Base-by-base conservation (phyloP, 1,140 invertebrate species). In the Holcopasites calliopsidis region DNA sequence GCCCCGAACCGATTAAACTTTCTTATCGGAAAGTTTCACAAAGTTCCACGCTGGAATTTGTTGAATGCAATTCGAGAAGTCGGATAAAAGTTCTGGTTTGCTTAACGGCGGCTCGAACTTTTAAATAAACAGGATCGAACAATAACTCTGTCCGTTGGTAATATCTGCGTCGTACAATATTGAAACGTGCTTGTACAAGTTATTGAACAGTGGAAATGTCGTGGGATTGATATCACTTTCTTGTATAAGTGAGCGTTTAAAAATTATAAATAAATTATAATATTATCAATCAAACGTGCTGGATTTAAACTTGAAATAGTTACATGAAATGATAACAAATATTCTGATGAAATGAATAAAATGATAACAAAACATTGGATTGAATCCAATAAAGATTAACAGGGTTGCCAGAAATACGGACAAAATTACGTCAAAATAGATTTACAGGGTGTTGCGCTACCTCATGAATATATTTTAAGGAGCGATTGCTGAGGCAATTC, bases 1-100 rank as follows among this genome's bases (percentile, higher is more conserved):
- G 31, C 40, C 40, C 47, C 4, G 16, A 58, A 47, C 6, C 54
- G 54, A 47, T 70, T 70, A 69, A 69, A 69, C 31, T 70, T 70
- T 70, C 31, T 33, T 47, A 28, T 58, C n/a, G 21, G 33, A 44
- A 42, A 47, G 16, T 60, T 58, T 47, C 28, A 13, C 26, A 58
- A 47, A 60, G n/a, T 44, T 11, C 8, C 3, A 11, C 8, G 13
- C 26, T 42, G 26, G n/a, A 58, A 70, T 42, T 69, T 57, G 40
- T 47, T 35, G 28, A 47, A 47, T 60, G 54, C 28, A 35, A 70
- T 60, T 26, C 8, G 23, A 57, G 21, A 47, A 47, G 40, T 13
- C 28, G 66, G 33, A 69, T 69, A 31, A 42, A 33, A 69, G 38
- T 69, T 69, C 44, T n/a, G 21, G 18, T 13, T 44, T n/a, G 13